These are phyloP conservation scores for Phorcus lineatus DNA, from an alignment of 2,888 invertebrate genomes.

Conservation along the genomic window DNA sequence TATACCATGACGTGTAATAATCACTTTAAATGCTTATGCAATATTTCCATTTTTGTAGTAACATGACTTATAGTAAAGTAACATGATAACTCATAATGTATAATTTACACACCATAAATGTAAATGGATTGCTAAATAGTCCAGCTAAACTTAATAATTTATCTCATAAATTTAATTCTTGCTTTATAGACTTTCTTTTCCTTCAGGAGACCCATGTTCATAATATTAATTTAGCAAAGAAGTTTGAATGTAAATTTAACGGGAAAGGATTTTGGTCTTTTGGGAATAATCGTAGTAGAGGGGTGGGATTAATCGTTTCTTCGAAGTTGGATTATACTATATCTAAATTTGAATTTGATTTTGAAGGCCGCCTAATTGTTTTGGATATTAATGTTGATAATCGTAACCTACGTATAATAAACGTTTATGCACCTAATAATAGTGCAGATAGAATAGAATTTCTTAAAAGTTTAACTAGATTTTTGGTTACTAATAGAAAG, in stretches of 20 bases:
- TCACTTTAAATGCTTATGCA: too few species aligned
- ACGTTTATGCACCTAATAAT: background rate
- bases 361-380: background rate
- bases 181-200: background rate
- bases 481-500: background rate
- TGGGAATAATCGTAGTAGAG: background rate
- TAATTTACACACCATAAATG: background rate
- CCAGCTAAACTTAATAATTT: background rate
- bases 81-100: background rate
- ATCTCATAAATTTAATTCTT: background rate
- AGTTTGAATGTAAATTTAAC: background rate
- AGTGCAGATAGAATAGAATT: background rate
- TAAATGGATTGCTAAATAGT: background rate
- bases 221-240: background rate
- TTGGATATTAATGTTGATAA: background rate
- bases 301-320: background rate
- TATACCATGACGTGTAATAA: too few species aligned
- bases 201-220: slow-evolving; percentile 16
- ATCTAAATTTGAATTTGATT: background rate
- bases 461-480: background rate
- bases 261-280: slow-evolving; percentile 12
- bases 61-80: too few species aligned
- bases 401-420: background rate
- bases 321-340: background rate
- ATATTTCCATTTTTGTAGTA: too few species aligned